A percentile compares a stretch with the other conserved stretches of the same genome.
These are phyloP conservation scores for Hoplostethus atlanticus DNA, from an alignment of 2,797 vertebrate species.

Conservation along the genomic window DNA sequence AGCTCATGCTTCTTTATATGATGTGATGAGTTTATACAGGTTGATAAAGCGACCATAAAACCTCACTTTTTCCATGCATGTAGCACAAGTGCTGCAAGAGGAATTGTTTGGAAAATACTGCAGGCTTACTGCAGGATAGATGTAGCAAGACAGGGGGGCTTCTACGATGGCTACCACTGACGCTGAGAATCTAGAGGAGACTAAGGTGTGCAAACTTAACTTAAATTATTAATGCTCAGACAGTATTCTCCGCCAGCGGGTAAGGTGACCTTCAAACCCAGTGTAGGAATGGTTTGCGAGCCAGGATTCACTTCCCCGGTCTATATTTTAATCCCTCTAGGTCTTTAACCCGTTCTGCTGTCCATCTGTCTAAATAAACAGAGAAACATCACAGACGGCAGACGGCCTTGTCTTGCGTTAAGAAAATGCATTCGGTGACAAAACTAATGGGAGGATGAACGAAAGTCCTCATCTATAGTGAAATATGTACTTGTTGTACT, in stretches of 20 bases:
- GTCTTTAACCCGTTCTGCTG: neutral
- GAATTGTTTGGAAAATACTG: neutral
- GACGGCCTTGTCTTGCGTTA: neutral
- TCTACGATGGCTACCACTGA: neutral
- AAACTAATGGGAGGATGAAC: neutral
- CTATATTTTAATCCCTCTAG: neutral
- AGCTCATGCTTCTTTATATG: neutral
- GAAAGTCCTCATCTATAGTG: neutral
- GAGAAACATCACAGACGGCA: neutral
- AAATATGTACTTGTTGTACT: neutral
- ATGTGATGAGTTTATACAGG: neutral
- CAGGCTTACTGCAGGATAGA: neutral
- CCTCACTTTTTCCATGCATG: no score
- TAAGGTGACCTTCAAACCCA: neutral
- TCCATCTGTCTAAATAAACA: slow-evolving; percentile 1
- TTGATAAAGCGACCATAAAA: neutral
- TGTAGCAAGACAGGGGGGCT: neutral
- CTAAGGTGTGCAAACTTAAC: no score
- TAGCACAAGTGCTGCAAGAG: neutral
- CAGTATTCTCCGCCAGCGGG: neutral
- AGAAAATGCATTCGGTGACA: no score
- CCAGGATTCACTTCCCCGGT: neutral
- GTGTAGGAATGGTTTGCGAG: neutral
- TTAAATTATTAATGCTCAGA: neutral
- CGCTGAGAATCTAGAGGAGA: slow-evolving; percentile 1